Base-by-base conservation (phyloP, 2,888 invertebrate genomes). In the Dioctria rufipes region DNA sequence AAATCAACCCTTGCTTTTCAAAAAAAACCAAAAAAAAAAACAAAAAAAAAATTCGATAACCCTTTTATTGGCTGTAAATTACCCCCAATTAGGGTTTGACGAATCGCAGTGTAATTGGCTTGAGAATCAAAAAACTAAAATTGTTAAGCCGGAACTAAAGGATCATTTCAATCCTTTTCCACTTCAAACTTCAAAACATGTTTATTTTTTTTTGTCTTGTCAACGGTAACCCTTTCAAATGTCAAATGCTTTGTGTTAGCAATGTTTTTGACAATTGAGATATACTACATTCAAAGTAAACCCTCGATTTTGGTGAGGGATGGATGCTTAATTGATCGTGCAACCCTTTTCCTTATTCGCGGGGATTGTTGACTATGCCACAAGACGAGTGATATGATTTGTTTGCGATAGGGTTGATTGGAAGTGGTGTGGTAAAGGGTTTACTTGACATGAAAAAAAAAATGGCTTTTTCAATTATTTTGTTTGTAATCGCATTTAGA, bases 311-410 rank as follows among this genome's bases (percentile, higher is more conserved):
- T 13, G 13, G 25, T 43, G 46, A 8, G 5, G 46, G 13, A 49
- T n/a, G n/a, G 46, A 37, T 54, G 71, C n/a, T 71, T 71, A 71
- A 71, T 71, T 54, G 71, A 54, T 54, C 40, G 71, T 71, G 40
- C 40, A 71, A 71, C 71, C 71, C 71, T 54, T 54, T 71, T 37
- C 39, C 39, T 71, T 49, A 13, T 25, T 37, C n/a, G 13, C 40
- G 63, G 13, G 4, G 5, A 11, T 71, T 54, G 39, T 49, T 71
- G 25, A 25, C 25, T 25, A 25, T 11, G 8, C 37, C 71, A 3
- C 13, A 11, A 39, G 71, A n/a, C 40, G 71, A 54, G 37, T 71
- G 54, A 37, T 54, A 25, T 71, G 71, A 71, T 71, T 71, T 71
- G 54, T 71, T 71, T 67, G 11, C 40, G 49, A 25, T 39, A 71